Conservation (phyloP, 2,888 invertebrate genomes). For the Agrilus mali region DNA sequence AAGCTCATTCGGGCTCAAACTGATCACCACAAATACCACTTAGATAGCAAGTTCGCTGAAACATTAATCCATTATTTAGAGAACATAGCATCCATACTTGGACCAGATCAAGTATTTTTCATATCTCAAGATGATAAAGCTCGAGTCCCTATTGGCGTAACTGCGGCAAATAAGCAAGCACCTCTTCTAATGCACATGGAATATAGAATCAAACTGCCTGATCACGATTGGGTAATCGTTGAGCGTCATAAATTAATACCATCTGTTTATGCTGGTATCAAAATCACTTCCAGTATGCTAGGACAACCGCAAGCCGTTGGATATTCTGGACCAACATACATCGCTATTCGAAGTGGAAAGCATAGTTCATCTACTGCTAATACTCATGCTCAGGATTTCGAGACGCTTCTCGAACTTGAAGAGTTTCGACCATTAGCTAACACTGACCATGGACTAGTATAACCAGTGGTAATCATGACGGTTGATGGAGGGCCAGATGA, state of each 20-base stretch:
- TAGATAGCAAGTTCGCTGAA: not conserved
- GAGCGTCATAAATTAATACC: conserved; percentile 15
- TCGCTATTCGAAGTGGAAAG: conserved; percentile 18
- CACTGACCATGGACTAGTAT: conserved; percentile 11
- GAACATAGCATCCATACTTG: conserved; percentile 7
- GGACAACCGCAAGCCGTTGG: conserved; percentile 23
- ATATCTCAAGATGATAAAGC: conserved; percentile 25
- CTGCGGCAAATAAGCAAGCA: conserved; percentile 9
- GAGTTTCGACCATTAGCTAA: conserved; percentile 8
- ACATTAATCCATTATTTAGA: not conserved
- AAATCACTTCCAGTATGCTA: conserved; percentile 15
- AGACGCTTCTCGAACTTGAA: conserved; percentile 5
- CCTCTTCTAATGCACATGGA: conserved; percentile 10
- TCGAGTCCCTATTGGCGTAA: conserved; percentile 23
- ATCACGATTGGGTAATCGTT: conserved; percentile 7
- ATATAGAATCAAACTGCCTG: conserved; percentile 7
- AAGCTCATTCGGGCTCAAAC: conserved; percentile 8
- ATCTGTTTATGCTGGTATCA: conserved; percentile 14
- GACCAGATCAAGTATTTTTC: conserved; percentile 11
- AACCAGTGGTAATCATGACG: conserved; percentile 19
- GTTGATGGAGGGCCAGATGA: conserved; percentile 18
- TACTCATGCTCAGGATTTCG: conserved; percentile 8
- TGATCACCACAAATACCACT: conserved; percentile 14
- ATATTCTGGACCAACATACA: conserved; percentile 26
- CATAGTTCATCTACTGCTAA: conserved; percentile 13